These are phyloP conservation scores for Villa cingulata DNA, from an alignment of 2,888 invertebrate species.

Conservation along the genomic window DNA sequence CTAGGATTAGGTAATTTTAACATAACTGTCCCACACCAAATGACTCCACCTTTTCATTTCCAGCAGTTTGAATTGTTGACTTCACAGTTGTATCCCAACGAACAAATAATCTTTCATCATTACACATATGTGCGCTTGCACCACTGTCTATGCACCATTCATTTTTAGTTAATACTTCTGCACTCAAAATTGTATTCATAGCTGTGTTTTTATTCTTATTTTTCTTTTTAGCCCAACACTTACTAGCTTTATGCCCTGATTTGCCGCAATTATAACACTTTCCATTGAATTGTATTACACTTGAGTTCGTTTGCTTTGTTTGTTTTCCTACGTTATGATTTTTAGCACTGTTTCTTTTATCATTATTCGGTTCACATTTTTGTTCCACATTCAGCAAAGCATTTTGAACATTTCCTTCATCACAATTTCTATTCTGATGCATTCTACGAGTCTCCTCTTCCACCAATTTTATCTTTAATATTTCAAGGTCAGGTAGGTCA, in stretches of 20 bases:
- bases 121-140: too few relatives aligned
- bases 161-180: not conserved
- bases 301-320: slow-evolving; percentile 6
- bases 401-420: not conserved
- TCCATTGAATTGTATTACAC: not conserved
- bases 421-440: too few relatives aligned
- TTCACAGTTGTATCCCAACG: too few relatives aligned
- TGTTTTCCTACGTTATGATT: slow-evolving; percentile 1
- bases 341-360: too few relatives aligned
- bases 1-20: slow-evolving; percentile 1
- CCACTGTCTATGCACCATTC: too few relatives aligned
- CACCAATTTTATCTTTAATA: slow-evolving; percentile 3
- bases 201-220: too few relatives aligned
- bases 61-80: too few relatives aligned
- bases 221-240: too few relatives aligned
- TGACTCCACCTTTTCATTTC: too few relatives aligned
- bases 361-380: not conserved
- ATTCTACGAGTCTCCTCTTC: slow-evolving; percentile 2
- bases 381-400: too few relatives aligned
- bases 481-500: not conserved
- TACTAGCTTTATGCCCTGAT: too few relatives aligned
- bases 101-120: slow-evolving; percentile 4
- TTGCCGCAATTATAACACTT: too few relatives aligned
- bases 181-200: not conserved
- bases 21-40: slow-evolving; percentile 1